These are phyloP conservation scores for Hydropotes inermis DNA, from an alignment of 2,113 vertebrate species.

Conservation along the genomic window DNA sequence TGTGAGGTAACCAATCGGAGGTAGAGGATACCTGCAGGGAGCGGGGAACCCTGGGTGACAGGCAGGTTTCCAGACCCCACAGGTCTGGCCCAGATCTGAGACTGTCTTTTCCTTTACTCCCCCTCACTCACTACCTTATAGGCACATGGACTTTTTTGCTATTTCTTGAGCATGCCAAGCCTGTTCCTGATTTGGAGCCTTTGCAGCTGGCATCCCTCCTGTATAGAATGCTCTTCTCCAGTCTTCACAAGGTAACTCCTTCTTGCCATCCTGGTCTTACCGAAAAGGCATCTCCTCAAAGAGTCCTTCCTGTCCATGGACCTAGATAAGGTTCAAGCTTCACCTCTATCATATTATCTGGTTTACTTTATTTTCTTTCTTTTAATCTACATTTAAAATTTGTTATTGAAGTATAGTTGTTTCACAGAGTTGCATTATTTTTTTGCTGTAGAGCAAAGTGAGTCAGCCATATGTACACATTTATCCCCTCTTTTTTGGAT, in stretches of 20 bases:
- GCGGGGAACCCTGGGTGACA: not conserved
- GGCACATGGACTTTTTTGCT: not conserved
- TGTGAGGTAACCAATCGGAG: not conserved
- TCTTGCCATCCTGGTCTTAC: not conserved
- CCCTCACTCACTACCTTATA: not conserved
- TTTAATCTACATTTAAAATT: not conserved
- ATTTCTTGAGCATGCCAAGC: not conserved
- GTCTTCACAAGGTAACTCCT: not conserved
- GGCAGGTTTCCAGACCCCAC: not conserved
- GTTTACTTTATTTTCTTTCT: not conserved
- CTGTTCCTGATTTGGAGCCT: not conserved
- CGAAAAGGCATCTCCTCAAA: not conserved
- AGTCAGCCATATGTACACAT: not conserved
- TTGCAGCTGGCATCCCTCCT: not conserved
- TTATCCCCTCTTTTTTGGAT: not conserved
- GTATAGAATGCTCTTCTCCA: not conserved
- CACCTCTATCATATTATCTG: not conserved
- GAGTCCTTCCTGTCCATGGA: not conserved
- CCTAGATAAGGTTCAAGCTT: not conserved
- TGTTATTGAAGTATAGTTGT: not conserved
- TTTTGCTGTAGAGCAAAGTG: not conserved
- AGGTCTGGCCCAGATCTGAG: not conserved
- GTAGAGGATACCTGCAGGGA: not conserved
- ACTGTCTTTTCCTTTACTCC: not conserved
- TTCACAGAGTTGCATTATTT: not conserved